Evolutionary conservation across 2,797 vertebrate species (phyloP).

Genomic region (Neomorphus geoffroyi): DNA sequence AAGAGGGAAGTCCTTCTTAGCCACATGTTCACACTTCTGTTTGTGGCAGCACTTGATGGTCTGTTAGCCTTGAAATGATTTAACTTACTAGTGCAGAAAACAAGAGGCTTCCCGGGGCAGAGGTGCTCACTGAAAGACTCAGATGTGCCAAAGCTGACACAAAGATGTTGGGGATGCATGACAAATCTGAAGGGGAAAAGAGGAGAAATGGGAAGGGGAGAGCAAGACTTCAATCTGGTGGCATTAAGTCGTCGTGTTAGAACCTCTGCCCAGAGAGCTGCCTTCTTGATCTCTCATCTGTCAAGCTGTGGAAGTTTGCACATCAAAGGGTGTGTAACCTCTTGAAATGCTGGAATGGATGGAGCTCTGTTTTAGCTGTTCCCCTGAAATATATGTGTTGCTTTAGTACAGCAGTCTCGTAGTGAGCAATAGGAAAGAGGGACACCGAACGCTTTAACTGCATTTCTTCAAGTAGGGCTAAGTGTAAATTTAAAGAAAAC

Average conservation of each 20-base stretch:
- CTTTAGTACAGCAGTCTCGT: neutral
- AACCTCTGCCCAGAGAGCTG: neutral
- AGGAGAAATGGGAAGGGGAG: neutral
- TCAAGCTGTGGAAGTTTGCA: neutral
- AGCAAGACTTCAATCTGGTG: neutral
- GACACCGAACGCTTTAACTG: neutral
- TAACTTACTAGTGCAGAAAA: neutral
- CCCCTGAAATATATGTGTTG: neutral
- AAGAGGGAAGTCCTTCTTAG: neutral
- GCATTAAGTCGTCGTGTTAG: neutral
- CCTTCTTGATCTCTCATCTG: neutral
- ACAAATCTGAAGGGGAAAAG: neutral
- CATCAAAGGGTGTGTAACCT: neutral
- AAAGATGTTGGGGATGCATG: fast-evolving
- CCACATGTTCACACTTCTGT: fast-evolving
- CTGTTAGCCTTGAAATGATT: neutral
- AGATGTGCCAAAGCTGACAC: neutral
- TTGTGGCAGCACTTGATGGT: neutral
- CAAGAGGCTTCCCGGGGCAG: neutral
- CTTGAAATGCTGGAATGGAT: neutral
- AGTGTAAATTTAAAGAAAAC: constrained; percentile 7
- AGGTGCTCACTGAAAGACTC: neutral
- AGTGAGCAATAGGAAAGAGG: neutral
- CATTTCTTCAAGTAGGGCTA: neutral
- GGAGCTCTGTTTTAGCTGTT: neutral